Conservation (phyloP, 2,797 vertebrate genomes). For the Gadopsis bispinosus region DNA sequence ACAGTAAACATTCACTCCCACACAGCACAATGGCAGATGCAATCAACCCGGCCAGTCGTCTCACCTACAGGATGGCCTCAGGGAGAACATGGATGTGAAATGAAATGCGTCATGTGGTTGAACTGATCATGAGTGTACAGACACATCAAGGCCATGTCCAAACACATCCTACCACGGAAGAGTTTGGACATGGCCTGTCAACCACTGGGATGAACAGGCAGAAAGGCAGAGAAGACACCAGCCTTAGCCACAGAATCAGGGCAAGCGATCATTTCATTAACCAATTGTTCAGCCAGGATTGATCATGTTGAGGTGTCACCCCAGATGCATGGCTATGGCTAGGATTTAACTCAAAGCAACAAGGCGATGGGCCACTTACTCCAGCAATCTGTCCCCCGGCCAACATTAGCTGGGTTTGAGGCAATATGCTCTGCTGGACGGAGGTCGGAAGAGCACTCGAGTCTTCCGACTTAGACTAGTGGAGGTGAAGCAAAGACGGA, state of each 20-base stretch:
- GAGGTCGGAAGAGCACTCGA: conserved; percentile 91
- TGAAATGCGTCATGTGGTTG: conserved; percentile 49
- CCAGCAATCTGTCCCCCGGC: conserved; percentile 97
- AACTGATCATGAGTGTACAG: conserved; percentile 21
- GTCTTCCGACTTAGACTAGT: conserved; percentile 94
- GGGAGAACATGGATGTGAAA: conserved; percentile 38
- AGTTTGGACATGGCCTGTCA: conserved; percentile 49
- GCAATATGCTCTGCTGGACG: conserved; percentile 93
- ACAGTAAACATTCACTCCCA: conserved; percentile 53
- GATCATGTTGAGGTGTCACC: conserved; percentile 38
- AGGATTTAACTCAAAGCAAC: conserved; percentile 51
- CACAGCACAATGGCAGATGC: conserved; percentile 33
- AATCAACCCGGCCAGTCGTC: conserved; percentile 18
- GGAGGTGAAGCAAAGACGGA: conserved; percentile 81
- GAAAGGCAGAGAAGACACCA: conserved; percentile 53
- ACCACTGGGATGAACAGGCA: conserved; percentile 61
- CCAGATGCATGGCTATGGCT: conserved; percentile 44
- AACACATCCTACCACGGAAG: conserved; percentile 23
- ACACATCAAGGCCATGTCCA: conserved; percentile 50
- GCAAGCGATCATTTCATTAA: conserved; percentile 44
- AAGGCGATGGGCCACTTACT: conserved; percentile 88
- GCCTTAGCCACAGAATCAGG: conserved; percentile 55
- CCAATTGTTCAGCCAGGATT: conserved; percentile 33
- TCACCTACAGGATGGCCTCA: conserved; percentile 17
- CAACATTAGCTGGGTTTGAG: conserved; percentile 97